A percentile compares a stretch with the other conserved stretches of the same genome.
Evolutionary conservation across 2,888 invertebrate species (phyloP).

Genomic region (Hylaea fasciaria): DNA sequence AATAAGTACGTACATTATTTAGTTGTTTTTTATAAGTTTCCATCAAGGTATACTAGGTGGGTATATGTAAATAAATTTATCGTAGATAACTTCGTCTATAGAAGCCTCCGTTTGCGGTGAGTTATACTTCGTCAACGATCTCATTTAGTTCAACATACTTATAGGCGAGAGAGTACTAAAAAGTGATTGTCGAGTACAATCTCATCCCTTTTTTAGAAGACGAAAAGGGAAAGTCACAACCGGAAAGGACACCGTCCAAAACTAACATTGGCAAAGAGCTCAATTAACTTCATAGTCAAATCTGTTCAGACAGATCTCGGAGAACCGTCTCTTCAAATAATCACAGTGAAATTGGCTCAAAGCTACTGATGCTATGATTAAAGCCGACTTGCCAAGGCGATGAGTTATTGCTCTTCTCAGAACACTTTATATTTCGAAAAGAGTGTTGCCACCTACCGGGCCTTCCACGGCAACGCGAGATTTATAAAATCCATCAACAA

Average conservation of each 20-base stretch:
- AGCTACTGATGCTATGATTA: slow-evolving; percentile 36
- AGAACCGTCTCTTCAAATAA: slow-evolving; percentile 24
- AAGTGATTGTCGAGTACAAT: too few relatives aligned
- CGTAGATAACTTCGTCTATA: too few relatives aligned
- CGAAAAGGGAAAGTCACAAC: neutral
- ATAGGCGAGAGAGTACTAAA: too few relatives aligned
- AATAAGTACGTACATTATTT: too few relatives aligned
- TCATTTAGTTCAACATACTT: too few relatives aligned
- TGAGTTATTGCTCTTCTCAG: slow-evolving; percentile 38
- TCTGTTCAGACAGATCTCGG: slow-evolving; percentile 23
- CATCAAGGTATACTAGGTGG: too few relatives aligned
- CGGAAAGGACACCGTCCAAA: slow-evolving; percentile 5
- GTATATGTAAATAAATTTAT: too few relatives aligned
- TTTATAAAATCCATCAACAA: slow-evolving; percentile 75
- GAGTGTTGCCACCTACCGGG: slow-evolving; percentile 49
- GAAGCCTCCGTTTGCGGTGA: too few relatives aligned
- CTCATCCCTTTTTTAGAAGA: neutral
- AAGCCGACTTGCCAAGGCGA: slow-evolving; percentile 32
- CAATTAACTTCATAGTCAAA: slow-evolving; percentile 22
- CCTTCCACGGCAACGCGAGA: slow-evolving; percentile 59
- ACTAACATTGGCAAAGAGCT: slow-evolving; percentile 2
- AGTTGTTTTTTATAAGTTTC: too few relatives aligned
- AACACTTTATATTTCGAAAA: slow-evolving; percentile 39
- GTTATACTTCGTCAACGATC: too few relatives aligned
- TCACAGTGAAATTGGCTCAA: slow-evolving; percentile 25